Percentiles rank a stretch among this genome's conserved stretches.
These are phyloP conservation scores for Lepidothrix coronata DNA, from an alignment of 2,113 vertebrate genomes.

Conservation along the genomic window DNA sequence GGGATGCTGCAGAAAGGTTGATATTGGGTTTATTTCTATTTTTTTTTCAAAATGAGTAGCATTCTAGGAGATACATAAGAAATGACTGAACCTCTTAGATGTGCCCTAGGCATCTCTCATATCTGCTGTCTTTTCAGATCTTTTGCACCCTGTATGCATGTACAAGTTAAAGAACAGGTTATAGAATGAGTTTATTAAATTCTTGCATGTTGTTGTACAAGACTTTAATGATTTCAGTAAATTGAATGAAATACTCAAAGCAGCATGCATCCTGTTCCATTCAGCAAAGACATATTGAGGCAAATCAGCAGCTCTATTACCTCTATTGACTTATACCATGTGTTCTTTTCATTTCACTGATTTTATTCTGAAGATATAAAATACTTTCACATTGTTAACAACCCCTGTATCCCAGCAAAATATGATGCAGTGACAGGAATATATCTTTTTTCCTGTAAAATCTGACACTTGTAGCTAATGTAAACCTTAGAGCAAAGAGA, in stretches of 20 bases:
- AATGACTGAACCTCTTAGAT: neutral
- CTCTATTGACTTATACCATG: constrained; percentile 30
- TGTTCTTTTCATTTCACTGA: constrained; percentile 54
- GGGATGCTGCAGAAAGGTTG: accelerated
- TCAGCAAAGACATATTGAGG: constrained; percentile 36
- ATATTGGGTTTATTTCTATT: neutral
- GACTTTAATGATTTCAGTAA: constrained; percentile 43
- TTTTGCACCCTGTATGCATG: constrained; percentile 7
- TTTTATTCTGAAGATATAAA: constrained; percentile 60
- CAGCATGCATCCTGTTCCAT: constrained; percentile 3
- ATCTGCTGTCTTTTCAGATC: constrained; percentile 6
- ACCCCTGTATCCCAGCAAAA: constrained; percentile 9
- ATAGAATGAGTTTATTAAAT: constrained; percentile 1
- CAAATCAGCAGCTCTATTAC: constrained; percentile 43
- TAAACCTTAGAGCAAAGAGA: neutral
- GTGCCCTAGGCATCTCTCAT: neutral
- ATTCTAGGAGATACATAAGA: constrained; percentile 20
- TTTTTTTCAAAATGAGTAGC: neutral
- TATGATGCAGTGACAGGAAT: constrained; percentile 1
- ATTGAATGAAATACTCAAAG: constrained; percentile 34
- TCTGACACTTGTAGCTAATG: neutral
- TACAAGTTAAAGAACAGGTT: constrained; percentile 7
- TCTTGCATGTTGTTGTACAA: neutral
- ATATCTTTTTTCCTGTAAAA: constrained; percentile 24
- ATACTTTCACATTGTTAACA: constrained; percentile 24